These are phyloP conservation scores for Xestia rhomboidea DNA, from an alignment of 2,888 invertebrate species.

Conservation along the genomic window DNA sequence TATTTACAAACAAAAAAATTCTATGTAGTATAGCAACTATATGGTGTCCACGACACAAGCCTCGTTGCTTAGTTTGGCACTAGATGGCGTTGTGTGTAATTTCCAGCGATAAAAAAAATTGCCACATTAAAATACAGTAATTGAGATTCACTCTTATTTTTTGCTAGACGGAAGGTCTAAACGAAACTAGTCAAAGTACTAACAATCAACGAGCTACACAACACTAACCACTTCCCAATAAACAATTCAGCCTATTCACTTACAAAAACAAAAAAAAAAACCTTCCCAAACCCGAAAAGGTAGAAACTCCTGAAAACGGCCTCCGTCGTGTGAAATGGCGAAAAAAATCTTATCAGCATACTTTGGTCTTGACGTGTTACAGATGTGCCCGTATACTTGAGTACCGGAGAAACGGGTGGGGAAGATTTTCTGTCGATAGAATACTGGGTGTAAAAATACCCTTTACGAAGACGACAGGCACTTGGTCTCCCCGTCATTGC, in stretches of 20 bases:
- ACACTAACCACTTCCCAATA: neutral
- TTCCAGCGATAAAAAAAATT: no score
- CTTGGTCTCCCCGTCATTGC: neutral
- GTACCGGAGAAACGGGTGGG: constrained; percentile 63
- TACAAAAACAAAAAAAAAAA: constrained; percentile 13
- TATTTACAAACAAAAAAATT: no score
- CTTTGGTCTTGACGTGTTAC: constrained; percentile 74
- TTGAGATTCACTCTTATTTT: no score
- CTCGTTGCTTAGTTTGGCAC: no score
- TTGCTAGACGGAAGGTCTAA: no score
- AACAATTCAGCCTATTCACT: neutral
- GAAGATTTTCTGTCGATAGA: constrained; percentile 42
- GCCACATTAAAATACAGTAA: no score
- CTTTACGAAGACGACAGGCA: neutral
- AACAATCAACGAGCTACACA: no score
- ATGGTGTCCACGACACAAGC: no score
- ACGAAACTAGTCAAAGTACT: no score
- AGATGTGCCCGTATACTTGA: constrained; percentile 77
- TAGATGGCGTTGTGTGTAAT: no score
- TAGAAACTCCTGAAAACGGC: constrained; percentile 32
- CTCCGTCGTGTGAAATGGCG: constrained; percentile 53
- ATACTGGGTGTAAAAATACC: neutral
- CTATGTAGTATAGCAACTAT: no score
- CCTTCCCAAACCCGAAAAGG: constrained; percentile 14
- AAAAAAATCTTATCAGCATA: constrained; percentile 77